phyloP scores from a whole-genome alignment of 2,797 vertebrate genomes.

The Intellagama lesueurii region DNA sequence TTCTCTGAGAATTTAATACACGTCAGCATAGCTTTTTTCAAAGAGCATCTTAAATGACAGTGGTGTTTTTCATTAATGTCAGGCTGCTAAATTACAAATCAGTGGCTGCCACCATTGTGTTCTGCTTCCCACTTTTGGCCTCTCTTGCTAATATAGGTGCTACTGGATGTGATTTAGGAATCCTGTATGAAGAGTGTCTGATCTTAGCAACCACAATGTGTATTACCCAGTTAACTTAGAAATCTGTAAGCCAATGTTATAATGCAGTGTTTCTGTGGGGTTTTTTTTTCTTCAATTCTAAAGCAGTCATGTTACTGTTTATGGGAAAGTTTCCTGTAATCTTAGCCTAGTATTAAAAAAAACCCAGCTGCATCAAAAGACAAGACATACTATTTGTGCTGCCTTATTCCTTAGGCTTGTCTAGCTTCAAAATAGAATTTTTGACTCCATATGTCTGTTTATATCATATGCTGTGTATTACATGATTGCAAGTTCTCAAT shows the following conservation, averaged over 20 bases:
- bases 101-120: not conserved
- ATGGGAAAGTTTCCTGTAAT: not conserved
- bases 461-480: not conserved
- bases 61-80: not conserved
- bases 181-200: not conserved
- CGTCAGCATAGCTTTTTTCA: not conserved
- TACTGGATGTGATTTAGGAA: not conserved
- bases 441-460: not conserved
- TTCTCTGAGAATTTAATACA: not conserved
- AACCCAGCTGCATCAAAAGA: not conserved
- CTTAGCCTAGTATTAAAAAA: not conserved
- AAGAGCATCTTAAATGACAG: not conserved
- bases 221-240: not conserved
- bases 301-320: not conserved
- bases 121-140: not conserved
- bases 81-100: not conserved
- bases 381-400: not conserved
- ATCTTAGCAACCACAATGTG: not conserved
- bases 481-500: not conserved
- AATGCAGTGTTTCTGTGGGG: not conserved
- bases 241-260: not conserved
- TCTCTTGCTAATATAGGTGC: not conserved
- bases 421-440: not conserved
- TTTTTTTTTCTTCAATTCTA: not conserved
- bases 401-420: not conserved